Percentiles rank a stretch among this genome's conserved stretches.
These are phyloP conservation scores for Neocrepidodera transversa DNA, from an alignment of 2,888 invertebrate species.

Conservation along the genomic window DNA sequence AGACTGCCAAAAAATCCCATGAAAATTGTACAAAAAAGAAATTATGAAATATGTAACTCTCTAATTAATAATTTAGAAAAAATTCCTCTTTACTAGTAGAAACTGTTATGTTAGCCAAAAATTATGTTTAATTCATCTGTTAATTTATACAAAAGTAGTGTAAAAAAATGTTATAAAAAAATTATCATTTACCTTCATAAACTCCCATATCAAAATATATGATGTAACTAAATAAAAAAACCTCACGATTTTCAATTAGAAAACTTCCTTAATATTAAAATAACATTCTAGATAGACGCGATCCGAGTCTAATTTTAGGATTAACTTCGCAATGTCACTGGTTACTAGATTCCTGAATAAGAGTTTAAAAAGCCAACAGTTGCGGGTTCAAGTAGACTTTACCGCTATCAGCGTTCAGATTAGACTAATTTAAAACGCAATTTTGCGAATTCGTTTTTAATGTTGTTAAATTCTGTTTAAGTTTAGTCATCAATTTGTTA, in stretches of 20 bases:
- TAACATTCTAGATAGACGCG: not conserved
- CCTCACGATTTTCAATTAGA: not conserved
- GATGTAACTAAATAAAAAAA: not conserved
- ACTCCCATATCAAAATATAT: conserved; percentile 52
- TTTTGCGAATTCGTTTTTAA: too few species aligned
- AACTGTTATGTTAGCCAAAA: too few species aligned
- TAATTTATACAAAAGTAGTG: too few species aligned
- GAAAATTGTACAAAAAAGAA: too few species aligned
- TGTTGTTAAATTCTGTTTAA: too few species aligned
- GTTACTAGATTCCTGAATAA: not conserved
- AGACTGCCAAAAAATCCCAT: too few species aligned
- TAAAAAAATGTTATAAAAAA: conserved; percentile 35
- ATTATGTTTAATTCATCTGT: too few species aligned
- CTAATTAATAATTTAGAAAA: too few species aligned
- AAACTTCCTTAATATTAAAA: not conserved
- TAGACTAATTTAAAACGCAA: not conserved
- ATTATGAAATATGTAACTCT: too few species aligned
- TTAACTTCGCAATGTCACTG: not conserved
- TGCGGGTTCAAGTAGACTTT: not conserved
- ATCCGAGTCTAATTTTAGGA: not conserved
- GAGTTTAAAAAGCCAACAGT: not conserved
- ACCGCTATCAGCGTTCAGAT: not conserved
- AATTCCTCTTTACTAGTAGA: too few species aligned
- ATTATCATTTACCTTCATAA: conserved; percentile 52
- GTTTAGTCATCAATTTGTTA: too few species aligned